Conservation (phyloP, 1,140 invertebrate species). For the Diuraphis noxia region DNA sequence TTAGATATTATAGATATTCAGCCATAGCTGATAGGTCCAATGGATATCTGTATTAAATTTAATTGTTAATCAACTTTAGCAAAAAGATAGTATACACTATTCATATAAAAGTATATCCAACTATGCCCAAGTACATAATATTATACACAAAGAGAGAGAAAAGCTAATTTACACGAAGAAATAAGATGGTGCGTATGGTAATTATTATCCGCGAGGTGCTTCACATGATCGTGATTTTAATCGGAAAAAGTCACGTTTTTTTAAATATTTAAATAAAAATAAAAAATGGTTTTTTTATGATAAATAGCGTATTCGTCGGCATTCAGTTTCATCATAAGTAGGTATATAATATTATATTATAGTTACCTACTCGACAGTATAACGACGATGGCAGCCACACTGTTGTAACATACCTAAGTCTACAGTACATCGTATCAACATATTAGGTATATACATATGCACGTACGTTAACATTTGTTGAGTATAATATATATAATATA, state of each 20-base stretch:
- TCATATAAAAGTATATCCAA: neutral
- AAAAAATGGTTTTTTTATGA: neutral
- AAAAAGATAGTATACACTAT: neutral
- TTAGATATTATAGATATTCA: too few species aligned
- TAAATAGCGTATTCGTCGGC: neutral
- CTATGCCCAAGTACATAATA: neutral
- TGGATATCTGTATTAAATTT: too few species aligned
- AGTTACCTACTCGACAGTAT: neutral
- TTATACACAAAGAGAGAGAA: neutral
- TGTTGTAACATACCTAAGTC: neutral
- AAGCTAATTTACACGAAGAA: neutral
- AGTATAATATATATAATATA: too few species aligned
- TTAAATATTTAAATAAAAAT: neutral
- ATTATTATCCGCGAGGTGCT: neutral
- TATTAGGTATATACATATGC: neutral
- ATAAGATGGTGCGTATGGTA: neutral
- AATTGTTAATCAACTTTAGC: neutral
- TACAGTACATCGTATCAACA: neutral
- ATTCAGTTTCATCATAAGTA: neutral
- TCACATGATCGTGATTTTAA: constrained; percentile 19
- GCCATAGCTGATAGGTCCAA: neutral
- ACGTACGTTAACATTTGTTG: neutral
- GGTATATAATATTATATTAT: neutral
- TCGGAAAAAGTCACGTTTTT: constrained; percentile 34
- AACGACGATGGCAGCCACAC: neutral